Evolutionary conservation across 2,797 vertebrate species (phyloP).

Genomic region (Artibeus lituratus): DNA sequence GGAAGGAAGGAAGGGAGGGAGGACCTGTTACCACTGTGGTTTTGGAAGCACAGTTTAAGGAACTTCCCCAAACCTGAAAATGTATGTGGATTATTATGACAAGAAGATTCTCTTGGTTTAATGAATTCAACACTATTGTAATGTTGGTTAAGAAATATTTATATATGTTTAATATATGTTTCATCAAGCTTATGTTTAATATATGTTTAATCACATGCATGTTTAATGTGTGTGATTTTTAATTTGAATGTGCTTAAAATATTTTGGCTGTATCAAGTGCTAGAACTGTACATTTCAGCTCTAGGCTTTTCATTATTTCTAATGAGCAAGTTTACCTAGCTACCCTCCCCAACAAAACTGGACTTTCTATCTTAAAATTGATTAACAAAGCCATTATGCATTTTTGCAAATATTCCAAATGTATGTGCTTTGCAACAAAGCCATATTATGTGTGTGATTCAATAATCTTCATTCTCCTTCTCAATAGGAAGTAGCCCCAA

Average conservation of each 20-base stretch:
- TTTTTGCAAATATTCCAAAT: not conserved
- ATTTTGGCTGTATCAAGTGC: not conserved
- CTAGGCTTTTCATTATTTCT: not conserved
- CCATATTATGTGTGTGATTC: not conserved
- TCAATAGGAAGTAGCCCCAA: not conserved
- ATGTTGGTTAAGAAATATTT: not conserved
- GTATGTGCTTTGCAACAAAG: not conserved
- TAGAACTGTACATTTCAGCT: not conserved
- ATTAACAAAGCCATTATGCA: not conserved
- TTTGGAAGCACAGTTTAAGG: not conserved
- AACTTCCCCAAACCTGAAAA: not conserved
- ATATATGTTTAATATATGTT: not conserved
- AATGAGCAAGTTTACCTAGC: not conserved
- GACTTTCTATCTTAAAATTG: constrained; percentile 4
- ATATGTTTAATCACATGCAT: no score
- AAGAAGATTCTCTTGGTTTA: not conserved
- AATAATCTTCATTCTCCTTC: not conserved
- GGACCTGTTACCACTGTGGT: not conserved
- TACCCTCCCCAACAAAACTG: not conserved
- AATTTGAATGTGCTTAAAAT: not conserved
- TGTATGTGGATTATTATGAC: not conserved
- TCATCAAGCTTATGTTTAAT: no score
- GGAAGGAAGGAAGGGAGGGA: rapidly evolving
- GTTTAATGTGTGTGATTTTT: not conserved
- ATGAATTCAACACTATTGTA: not conserved